A percentile compares a stretch with the other conserved stretches of the same genome.
Conservation (phyloP, 2,113 vertebrate genomes). For the Clupea harengus region DNA sequence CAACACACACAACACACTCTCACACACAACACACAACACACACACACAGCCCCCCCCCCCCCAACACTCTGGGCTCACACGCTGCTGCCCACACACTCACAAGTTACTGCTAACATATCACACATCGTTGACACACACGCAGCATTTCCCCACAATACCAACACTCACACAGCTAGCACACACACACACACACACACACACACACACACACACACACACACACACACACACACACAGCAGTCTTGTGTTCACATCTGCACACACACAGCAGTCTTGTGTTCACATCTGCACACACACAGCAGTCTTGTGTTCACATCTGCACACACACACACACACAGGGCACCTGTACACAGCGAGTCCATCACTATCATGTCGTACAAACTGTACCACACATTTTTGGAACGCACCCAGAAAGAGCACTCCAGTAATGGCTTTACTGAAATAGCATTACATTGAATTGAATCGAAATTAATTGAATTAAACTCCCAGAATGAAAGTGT, state of each 20-base stretch:
- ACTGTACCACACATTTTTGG: not conserved
- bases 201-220: too few relatives aligned
- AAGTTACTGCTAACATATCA: not conserved
- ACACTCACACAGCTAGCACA: not conserved
- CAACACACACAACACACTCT: too few relatives aligned
- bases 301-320: too few relatives aligned
- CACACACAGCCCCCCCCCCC: not conserved
- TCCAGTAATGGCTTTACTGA: not conserved
- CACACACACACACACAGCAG: not conserved
- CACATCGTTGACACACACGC: not conserved
- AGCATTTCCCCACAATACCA: not conserved
- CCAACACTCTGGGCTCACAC: not conserved
- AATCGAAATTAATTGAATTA: not conserved
- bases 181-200: not conserved
- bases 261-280: too few relatives aligned
- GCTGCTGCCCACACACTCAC: not conserved
- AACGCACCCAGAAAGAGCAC: not conserved
- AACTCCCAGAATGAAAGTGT: not conserved
- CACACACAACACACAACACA: not conserved
- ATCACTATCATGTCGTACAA: not conserved
- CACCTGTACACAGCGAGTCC: not conserved
- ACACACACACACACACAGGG: not conserved
- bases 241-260: too few relatives aligned
- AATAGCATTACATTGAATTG: not conserved
- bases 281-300: too few relatives aligned